Conservation (phyloP, 2,113 vertebrate species). For the Rhinogobius similis region DNA sequence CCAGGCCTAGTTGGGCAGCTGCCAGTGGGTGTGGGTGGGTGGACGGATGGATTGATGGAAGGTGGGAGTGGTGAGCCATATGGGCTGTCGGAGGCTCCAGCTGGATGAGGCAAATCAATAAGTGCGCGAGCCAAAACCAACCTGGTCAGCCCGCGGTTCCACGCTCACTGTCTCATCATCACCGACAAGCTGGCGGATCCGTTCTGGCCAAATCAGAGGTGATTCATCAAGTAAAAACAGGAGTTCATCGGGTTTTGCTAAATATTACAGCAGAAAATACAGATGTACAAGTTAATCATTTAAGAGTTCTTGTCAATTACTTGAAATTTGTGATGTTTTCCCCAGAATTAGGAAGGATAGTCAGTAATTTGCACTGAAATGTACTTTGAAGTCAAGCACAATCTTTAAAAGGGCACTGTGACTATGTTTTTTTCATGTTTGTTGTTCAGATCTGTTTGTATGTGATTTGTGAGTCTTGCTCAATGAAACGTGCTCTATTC, state of each 20-base stretch:
- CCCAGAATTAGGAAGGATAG: not conserved
- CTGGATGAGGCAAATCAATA: conserved; percentile 42
- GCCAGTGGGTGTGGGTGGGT: conserved; percentile 49
- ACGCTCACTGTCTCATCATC: conserved; percentile 15
- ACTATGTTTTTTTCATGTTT: too few species aligned
- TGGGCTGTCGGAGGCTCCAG: conserved; percentile 36
- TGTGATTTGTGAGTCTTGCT: too few species aligned
- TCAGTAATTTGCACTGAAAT: not conserved
- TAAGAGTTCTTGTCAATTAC: not conserved
- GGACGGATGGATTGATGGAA: conserved; percentile 43
- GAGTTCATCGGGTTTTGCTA: not conserved
- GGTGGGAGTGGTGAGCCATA: conserved; percentile 37
- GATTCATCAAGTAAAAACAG: not conserved
- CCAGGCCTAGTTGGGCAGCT: conserved; percentile 15
- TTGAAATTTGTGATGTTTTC: not conserved
- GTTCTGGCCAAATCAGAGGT: conserved; percentile 14
- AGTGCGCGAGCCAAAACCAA: conserved; percentile 38
- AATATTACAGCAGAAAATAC: not conserved
- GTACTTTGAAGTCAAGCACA: too few species aligned
- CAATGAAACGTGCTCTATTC: too few species aligned
- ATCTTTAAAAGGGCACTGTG: too few species aligned
- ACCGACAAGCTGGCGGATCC: conserved; percentile 24
- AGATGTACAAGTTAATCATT: not conserved
- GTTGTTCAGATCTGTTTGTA: too few species aligned
- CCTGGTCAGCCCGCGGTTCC: conserved; percentile 29